Conservation (phyloP, 2,113 vertebrate genomes). For the Syrrhaptes paradoxus region DNA sequence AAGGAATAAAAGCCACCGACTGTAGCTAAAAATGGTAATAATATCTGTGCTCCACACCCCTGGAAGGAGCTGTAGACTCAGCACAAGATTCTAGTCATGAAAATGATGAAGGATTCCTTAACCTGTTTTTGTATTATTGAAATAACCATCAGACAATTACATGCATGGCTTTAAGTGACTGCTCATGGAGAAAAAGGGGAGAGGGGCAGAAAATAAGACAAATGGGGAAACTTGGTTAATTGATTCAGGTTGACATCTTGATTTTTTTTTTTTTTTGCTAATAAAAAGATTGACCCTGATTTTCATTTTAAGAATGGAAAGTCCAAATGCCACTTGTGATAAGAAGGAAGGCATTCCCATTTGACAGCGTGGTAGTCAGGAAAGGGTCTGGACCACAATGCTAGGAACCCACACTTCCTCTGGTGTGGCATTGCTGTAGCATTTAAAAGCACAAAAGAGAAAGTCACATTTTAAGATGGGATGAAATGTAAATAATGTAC, state of each 20-base stretch:
- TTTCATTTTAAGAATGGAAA: not conserved
- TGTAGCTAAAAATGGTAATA: not conserved
- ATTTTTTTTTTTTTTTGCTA: not conserved
- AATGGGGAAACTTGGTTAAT: not conserved
- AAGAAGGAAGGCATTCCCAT: not conserved
- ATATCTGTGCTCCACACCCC: not conserved
- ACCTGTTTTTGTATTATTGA: not conserved
- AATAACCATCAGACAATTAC: not conserved
- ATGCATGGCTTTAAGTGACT: not conserved
- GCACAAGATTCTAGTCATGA: not conserved
- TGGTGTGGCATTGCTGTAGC: not conserved
- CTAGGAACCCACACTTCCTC: not conserved
- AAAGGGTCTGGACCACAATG: not conserved
- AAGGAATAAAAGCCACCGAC: not conserved
- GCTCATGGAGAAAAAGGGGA: not conserved
- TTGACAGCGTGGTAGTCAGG: not conserved
- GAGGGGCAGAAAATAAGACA: not conserved
- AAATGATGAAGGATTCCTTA: not conserved
- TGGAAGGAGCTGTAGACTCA: not conserved
- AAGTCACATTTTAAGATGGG: constrained; percentile 7
- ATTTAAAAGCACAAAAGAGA: not conserved
- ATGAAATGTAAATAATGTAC: constrained; percentile 31
- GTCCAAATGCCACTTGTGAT: not conserved
- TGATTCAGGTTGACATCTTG: not conserved
- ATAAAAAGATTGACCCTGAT: not conserved